phyloP scores from a whole-genome alignment of 2,888 invertebrate genomes.

The Dicycla oo region DNA sequence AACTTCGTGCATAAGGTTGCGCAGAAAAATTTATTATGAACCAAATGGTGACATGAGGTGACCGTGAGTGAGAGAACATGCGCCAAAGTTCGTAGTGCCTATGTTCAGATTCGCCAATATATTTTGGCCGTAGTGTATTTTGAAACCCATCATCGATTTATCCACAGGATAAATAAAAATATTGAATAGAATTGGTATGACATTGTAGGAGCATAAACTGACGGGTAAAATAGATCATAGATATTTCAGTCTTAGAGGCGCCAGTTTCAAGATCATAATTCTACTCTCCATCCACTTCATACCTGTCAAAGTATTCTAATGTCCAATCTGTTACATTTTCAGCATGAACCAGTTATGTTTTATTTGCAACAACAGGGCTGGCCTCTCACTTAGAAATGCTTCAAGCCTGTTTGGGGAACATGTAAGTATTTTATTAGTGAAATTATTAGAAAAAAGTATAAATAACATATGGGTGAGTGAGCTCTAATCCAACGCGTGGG shows the following conservation, averaged over 20 bases:
- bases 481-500: no score
- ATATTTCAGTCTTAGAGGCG: not conserved
- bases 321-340: conserved; percentile 62
- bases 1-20: no score
- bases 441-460: not conserved
- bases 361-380: conserved; percentile 90
- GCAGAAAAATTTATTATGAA: no score
- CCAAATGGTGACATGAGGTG: no score
- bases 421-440: conserved; percentile 66
- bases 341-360: conserved; percentile 89
- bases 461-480: no score
- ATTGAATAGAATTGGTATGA: not conserved
- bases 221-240: not conserved
- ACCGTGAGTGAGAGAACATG: no score
- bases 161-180: not conserved
- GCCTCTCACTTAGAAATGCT: conserved; percentile 65
- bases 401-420: conserved; percentile 74
- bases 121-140: no score
- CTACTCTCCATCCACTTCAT: no score
- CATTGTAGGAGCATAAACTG: not conserved
- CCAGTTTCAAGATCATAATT: not conserved
- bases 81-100: no score
- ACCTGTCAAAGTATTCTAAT: not conserved
- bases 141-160: not conserved
- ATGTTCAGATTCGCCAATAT: no score